Percentiles rank a stretch among this genome's conserved stretches.
Evolutionary conservation across 2,888 invertebrate genomes (phyloP).

Genomic region (Onchidella celtica): DNA sequence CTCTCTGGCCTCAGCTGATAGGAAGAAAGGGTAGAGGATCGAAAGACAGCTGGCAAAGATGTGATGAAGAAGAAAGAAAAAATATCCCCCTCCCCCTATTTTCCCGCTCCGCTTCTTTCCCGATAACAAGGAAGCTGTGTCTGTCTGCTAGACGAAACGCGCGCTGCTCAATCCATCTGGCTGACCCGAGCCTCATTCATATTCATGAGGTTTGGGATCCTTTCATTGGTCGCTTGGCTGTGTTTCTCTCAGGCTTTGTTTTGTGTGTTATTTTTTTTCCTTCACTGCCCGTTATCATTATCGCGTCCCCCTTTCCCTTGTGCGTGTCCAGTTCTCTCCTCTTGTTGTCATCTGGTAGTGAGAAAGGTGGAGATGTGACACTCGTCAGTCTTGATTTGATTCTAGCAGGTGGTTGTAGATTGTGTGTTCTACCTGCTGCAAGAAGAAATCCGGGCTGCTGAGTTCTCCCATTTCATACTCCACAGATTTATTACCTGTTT

Average conservation of each 20-base stretch:
- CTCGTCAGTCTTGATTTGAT: too few relatives aligned
- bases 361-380: too few relatives aligned
- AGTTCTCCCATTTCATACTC: too few relatives aligned
- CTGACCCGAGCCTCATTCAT: slow-evolving; percentile 18
- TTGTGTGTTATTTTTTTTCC: background rate
- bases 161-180: slow-evolving; percentile 17
- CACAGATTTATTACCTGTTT: too few relatives aligned
- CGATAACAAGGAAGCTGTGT: slow-evolving; percentile 12
- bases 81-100: too few relatives aligned
- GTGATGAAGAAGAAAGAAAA: too few relatives aligned
- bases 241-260: background rate
- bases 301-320: background rate
- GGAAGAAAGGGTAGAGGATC: background rate
- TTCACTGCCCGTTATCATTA: background rate
- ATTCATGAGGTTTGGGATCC: slow-evolving; percentile 4
- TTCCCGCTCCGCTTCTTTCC: too few relatives aligned
- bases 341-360: too few relatives aligned
- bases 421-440: too few relatives aligned
- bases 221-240: slow-evolving; percentile 5
- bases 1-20: background rate
- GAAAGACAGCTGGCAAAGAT: background rate
- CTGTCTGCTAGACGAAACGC: background rate
- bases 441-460: too few relatives aligned
- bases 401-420: too few relatives aligned
- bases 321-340: too few relatives aligned